Evolutionary conservation across 2,797 vertebrate species (phyloP), one percentile per base, ranked within the genome.

Genomic region (Pipistrellus nathusii): DNA sequence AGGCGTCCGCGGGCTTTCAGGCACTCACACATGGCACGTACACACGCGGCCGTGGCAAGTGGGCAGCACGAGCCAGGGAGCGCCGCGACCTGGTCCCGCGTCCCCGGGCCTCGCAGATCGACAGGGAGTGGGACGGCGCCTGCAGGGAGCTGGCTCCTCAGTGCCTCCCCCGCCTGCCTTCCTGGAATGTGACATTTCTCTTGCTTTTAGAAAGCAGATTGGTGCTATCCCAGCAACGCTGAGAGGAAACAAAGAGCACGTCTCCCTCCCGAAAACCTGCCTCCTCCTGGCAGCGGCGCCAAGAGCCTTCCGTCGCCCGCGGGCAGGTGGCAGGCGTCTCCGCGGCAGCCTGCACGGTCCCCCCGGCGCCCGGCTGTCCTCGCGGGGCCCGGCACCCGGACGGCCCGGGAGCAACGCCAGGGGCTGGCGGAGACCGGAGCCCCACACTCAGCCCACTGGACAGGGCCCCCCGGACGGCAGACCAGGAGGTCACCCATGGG

Each of bases 21-120:
- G 14, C 1, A 2, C 9, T 32, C 21, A 0, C 1, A 10, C 8
- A 18, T 3, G 1, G 7, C n/a, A 57, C 3, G 30, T 1, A 30
- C 44, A 15, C 53, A 13, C 38, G 25, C 13, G 0, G 9, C 44
- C 41, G 48, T 46, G 32, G 66, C 2, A 0, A n/a, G n/a, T n/a
- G n/a, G n/a, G 14, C 7, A n/a, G 72, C 30, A 8, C 1, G 6
- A 57, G 20, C 53, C 46, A 8, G 38, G 11, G 44, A 4, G 35
- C 20, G 0, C 10, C 0, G 0, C 1, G 13, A 41, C 5, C 59
- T 4, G 2, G 7, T 7, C 55, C 71, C 14, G 48, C 0, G 41
- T 35, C 48, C 62, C 7, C 11, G 3, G 77, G 2, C 71, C 82
- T 51, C 23, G 0, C 0, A 0, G 88, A 30, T 44, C 2, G 10